A percentile compares a stretch with the other conserved stretches of the same genome.
phyloP scores from a whole-genome alignment of 2,113 vertebrate genomes.

The Paracanthobrama guichenoti region DNA sequence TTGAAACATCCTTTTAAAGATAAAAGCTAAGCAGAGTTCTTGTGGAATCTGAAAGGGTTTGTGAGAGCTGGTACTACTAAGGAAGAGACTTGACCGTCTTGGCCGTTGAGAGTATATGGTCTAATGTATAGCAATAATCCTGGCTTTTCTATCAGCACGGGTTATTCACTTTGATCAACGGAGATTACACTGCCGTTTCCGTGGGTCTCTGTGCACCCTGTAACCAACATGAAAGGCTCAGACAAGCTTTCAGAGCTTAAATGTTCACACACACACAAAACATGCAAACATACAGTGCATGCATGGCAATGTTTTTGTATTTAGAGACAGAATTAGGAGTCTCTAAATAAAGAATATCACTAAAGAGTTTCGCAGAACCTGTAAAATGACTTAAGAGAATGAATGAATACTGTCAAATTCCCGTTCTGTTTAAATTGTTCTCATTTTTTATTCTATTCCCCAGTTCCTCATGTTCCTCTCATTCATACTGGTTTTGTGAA shows the following conservation, averaged over 20 bases:
- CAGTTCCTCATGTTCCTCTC: not conserved
- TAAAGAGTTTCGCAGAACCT: not conserved
- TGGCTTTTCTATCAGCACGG: constrained; percentile 12
- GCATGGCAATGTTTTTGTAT: not conserved
- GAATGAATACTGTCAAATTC: not conserved
- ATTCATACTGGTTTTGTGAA: not conserved
- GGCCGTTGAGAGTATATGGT: constrained; percentile 29
- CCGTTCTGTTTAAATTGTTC: not conserved
- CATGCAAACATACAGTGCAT: not conserved
- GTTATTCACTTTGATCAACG: constrained; percentile 53
- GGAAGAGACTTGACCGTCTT: not conserved
- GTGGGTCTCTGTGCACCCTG: not conserved
- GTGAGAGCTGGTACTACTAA: not conserved
- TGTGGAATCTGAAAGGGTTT: constrained; percentile 5
- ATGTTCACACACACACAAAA: constrained; percentile 2
- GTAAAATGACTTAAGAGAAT: not conserved
- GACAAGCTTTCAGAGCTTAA: not conserved
- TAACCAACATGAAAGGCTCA: constrained; percentile 21
- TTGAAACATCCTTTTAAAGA: constrained; percentile 18
- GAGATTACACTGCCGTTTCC: constrained; percentile 39
- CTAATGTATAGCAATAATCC: constrained; percentile 39
- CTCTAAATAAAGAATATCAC: not conserved
- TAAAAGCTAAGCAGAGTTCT: constrained; percentile 11
- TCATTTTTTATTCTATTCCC: not conserved
- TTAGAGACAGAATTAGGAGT: too few species aligned